Base-by-base conservation (phyloP, 1,140 invertebrate genomes). In the Laupala kohalensis region DNA sequence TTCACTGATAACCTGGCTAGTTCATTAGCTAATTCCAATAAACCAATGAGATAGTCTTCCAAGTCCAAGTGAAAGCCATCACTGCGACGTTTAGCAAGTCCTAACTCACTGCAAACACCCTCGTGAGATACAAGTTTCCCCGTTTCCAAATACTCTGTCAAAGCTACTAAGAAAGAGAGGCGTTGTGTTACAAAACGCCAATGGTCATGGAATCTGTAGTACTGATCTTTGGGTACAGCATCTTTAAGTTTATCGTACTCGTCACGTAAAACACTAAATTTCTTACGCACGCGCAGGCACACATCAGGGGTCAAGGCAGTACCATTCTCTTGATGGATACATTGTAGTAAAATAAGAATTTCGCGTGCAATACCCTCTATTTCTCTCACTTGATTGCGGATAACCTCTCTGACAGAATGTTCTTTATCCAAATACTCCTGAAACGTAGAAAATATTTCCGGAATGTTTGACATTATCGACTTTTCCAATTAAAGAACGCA, bases 21-120 rank as follows among this genome's bases (percentile, higher is more conserved):
- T 85, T 96, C 94, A 64, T 89, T 87, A 27, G 92, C 89, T 68
- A 96, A 79, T 76, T 89, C 86, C 25, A 96, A 80, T 6, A 96
- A 80, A 4, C 95, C 94, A 78, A 92, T 87, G 15, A 97, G 81
- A 77, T 92, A 97, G 76, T 96, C 94, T 80, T 97, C 94, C 25
- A 96, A 82, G 75, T 96, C 94, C 72, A 97, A 81, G 78, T 95
- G 93, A 77, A 96, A 94, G 2, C 91, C 91, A 25, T 90, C 84
- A 72, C 87, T 79, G 63, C 82, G 74, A 69, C 84, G 77, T 63
- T 81, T 80, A 81, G 82, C 84, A 3, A 90, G 88, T 90, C 72
- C 29, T 73, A 96, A 80, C 72, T 92, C 85, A 65, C 88, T 83
- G n/a, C 92, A 92, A 6, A 89, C 86, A n/a, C 89, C 88, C 72